phyloP scores from a whole-genome alignment of 2,888 invertebrate genomes.

The Limnephilus marmoratus region DNA sequence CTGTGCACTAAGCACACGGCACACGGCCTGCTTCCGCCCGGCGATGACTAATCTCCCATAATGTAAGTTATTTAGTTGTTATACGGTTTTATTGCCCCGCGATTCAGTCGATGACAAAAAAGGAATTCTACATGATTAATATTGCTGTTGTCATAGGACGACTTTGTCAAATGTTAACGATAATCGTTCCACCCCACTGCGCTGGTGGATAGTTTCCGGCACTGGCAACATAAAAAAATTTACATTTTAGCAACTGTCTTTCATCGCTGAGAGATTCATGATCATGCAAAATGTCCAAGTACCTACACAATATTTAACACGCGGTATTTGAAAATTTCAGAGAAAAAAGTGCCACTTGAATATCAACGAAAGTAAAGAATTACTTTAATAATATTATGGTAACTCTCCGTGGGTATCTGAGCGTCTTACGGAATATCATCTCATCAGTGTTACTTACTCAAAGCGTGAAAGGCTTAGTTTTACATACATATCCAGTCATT shows the following conservation, averaged over 20 bases:
- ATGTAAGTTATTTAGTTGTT: conserved; percentile 55
- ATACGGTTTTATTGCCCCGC: conserved; percentile 49
- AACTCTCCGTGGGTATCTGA: not conserved
- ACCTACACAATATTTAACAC: not conserved
- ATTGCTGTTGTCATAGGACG: conserved; percentile 46
- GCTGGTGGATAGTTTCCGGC: not conserved
- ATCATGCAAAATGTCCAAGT: not conserved
- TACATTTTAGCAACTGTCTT: not conserved
- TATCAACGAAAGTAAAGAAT: not conserved
- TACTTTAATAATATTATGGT: not conserved
- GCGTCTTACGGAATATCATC: not conserved
- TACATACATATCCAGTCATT: not conserved
- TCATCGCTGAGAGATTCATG: not conserved
- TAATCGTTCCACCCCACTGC: conserved; percentile 10
- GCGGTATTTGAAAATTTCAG: not conserved
- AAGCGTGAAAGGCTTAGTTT: not conserved
- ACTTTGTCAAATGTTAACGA: conserved; percentile 31
- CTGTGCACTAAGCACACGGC: not conserved
- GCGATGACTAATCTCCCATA: conserved; percentile 60
- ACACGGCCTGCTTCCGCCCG: conserved; percentile 56
- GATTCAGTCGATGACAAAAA: conserved; percentile 55
- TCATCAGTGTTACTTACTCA: not conserved
- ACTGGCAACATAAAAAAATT: not conserved
- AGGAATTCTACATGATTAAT: conserved; percentile 44
- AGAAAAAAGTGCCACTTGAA: not conserved